Evolutionary conservation across 2,888 invertebrate species (phyloP).

Genomic region (Coenonympha arcania): DNA sequence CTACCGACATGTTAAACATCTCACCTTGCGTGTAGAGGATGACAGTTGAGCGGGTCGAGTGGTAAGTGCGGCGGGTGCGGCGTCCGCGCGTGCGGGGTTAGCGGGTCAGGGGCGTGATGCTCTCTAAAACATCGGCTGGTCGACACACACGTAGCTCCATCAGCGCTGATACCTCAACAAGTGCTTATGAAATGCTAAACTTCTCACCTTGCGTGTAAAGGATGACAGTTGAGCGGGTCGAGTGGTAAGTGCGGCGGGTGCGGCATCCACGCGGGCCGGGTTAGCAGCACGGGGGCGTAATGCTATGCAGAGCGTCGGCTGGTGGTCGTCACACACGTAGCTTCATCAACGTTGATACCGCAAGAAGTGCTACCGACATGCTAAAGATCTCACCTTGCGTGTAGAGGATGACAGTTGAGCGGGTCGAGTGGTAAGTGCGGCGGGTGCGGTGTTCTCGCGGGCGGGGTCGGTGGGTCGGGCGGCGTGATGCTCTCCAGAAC

Average conservation of each 20-base stretch:
- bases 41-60: slow-evolving; percentile 73
- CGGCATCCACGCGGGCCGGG: slow-evolving; percentile 74
- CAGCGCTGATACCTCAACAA: slow-evolving; percentile 71
- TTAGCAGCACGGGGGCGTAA: slow-evolving; percentile 81
- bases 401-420: slow-evolving; percentile 74
- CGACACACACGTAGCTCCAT: slow-evolving; percentile 86
- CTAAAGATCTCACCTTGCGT: slow-evolving; percentile 51
- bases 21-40: slow-evolving; percentile 72
- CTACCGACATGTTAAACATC: background rate
- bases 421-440: slow-evolving; percentile 68
- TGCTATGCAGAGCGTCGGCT: slow-evolving; percentile 75
- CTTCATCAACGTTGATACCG: too few species aligned
- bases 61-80: slow-evolving; percentile 69
- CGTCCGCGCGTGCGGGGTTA: slow-evolving; percentile 75
- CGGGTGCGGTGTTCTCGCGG: slow-evolving; percentile 72
- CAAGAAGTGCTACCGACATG: background rate
- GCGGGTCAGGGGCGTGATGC: slow-evolving; percentile 79
- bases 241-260: slow-evolving; percentile 64
- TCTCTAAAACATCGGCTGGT: slow-evolving; percentile 77
- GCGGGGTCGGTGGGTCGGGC: slow-evolving; percentile 79
- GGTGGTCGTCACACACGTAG: too few species aligned
- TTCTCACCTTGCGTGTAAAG: slow-evolving; percentile 66
- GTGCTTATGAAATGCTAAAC: background rate
- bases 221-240: slow-evolving; percentile 74
- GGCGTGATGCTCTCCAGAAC: slow-evolving; percentile 76